Conservation (phyloP, 2,888 invertebrate species). For the Rhagonycha fulva region DNA sequence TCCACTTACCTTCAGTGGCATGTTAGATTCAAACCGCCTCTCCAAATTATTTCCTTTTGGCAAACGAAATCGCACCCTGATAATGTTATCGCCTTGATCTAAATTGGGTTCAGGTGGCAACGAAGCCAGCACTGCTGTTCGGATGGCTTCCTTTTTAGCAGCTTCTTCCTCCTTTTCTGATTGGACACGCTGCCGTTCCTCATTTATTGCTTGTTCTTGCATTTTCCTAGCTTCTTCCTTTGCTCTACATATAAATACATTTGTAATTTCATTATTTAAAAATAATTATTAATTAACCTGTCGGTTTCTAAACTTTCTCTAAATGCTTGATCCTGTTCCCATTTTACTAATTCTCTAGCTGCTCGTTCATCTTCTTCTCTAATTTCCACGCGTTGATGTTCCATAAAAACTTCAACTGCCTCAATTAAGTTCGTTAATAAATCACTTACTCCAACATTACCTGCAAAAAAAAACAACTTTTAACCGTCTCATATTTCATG, state of each 20-base stretch:
- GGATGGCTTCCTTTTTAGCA: conserved; percentile 74
- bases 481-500: not conserved
- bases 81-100: conserved; percentile 57
- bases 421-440: conserved; percentile 85
- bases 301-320: conserved; percentile 86
- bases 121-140: conserved; percentile 65
- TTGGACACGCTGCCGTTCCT: conserved; percentile 74
- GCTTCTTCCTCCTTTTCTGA: conserved; percentile 73
- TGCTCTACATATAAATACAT: conserved; percentile 60
- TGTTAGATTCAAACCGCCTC: conserved; percentile 71
- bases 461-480: conserved; percentile 49
- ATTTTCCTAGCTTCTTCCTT: conserved; percentile 85
- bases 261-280: not conserved
- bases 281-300: conserved; percentile 57
- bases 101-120: conserved; percentile 74
- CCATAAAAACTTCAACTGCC: conserved; percentile 82
- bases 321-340: conserved; percentile 94
- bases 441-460: conserved; percentile 88
- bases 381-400: conserved; percentile 77
- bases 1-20: conserved; percentile 59
- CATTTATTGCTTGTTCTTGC: conserved; percentile 74
- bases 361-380: conserved; percentile 86
- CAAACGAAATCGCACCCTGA: conserved; percentile 80
- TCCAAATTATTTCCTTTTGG: conserved; percentile 79
- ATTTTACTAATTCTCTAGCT: conserved; percentile 85